Conservation (phyloP, 2,797 vertebrate genomes). For the Artibeus lituratus region DNA sequence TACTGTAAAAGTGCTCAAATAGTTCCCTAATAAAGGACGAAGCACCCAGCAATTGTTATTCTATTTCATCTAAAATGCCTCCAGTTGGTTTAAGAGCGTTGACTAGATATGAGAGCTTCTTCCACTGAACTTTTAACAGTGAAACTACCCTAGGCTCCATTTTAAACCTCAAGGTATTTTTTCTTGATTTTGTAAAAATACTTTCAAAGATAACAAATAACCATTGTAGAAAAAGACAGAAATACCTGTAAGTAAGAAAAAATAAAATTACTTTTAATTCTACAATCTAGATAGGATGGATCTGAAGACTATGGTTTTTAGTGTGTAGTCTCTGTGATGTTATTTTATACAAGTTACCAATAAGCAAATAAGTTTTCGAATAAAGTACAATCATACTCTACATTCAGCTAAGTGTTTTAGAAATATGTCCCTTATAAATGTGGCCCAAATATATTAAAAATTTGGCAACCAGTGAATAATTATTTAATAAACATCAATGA, state of each 20-base stretch:
- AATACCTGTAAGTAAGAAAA: not conserved
- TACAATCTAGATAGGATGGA: not conserved
- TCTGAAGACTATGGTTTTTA: not conserved
- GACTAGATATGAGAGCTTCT: not conserved
- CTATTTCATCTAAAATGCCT: not conserved
- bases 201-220: slow-evolving; percentile 28
- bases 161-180: not conserved
- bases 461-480: not conserved
- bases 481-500: slow-evolving; percentile 13
- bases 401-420: not conserved
- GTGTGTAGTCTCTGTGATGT: not conserved
- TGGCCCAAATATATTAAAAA: not conserved
- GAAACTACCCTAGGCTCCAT: not conserved
- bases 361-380: not conserved
- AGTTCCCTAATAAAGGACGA: not conserved
- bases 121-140: not conserved
- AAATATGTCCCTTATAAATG: not conserved
- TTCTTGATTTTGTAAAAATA: not conserved
- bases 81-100: not conserved
- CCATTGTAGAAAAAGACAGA: not conserved
- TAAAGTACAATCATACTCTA: not conserved
- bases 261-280: slow-evolving; percentile 23
- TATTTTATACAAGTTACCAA: not conserved
- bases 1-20: not conserved
- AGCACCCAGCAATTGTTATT: not conserved